Conservation (phyloP, 1,140 invertebrate genomes). For the Lepeophtheirus salmonis region DNA sequence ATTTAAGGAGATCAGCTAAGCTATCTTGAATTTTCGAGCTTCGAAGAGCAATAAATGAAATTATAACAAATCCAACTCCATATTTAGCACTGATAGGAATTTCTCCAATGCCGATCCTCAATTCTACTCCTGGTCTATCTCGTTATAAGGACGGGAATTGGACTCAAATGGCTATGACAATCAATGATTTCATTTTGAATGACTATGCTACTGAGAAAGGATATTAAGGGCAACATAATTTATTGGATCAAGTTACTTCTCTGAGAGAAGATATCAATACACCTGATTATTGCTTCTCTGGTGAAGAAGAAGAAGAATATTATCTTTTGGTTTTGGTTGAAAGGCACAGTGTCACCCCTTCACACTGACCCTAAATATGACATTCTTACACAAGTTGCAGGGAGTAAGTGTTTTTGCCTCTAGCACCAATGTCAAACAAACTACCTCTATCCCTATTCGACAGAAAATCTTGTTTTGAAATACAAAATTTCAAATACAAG, state of each 20-base stretch:
- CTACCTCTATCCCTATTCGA: constrained; percentile 53
- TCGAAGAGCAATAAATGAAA: no score
- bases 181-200: constrained; percentile 56
- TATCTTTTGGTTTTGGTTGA: constrained; percentile 94
- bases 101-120: no score
- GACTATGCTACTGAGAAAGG: constrained; percentile 32
- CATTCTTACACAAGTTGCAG: constrained; percentile 66
- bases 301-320: constrained; percentile 48
- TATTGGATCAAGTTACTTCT: constrained; percentile 84
- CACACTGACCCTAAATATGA: constrained; percentile 94
- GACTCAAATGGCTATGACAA: constrained; percentile 70
- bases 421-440: constrained; percentile 47
- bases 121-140: no score
- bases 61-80: no score
- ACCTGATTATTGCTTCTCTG: constrained; percentile 71
- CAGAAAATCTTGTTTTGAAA: constrained; percentile 47
- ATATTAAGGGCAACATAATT: constrained; percentile 91
- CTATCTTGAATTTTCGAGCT: no score
- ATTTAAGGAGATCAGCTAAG: no score
- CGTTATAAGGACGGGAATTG: constrained; percentile 81
- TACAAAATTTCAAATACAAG: constrained; percentile 57
- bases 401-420: constrained; percentile 62
- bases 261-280: constrained; percentile 61
- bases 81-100: no score
- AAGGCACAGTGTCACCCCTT: constrained; percentile 74